Conservation (phyloP, 2,797 vertebrate species). For the Sebastes kiyomatsui region DNA sequence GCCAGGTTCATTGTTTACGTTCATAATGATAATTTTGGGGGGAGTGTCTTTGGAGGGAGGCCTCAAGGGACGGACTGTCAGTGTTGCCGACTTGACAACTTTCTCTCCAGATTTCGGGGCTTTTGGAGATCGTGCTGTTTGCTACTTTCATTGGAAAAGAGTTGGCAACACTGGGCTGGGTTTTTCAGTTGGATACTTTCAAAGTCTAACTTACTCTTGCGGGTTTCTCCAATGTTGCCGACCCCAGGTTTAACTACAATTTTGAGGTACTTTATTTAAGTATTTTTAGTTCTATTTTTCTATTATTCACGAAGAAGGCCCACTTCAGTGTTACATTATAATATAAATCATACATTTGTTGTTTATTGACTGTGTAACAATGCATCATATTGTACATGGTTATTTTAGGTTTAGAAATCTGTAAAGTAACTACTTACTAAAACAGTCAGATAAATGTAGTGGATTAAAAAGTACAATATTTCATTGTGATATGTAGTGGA, state of each 20-base stretch:
- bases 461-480: background rate
- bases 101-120: background rate
- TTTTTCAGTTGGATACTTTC: background rate
- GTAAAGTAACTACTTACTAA: background rate
- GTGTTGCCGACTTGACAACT: background rate
- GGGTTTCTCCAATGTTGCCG: background rate
- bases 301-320: background rate
- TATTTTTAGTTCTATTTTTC: background rate
- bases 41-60: background rate
- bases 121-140: background rate
- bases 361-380: background rate
- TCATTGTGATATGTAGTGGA: background rate
- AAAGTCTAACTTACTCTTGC: background rate
- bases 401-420: background rate
- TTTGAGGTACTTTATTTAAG: background rate
- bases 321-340: background rate
- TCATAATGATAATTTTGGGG: background rate
- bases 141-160: background rate
- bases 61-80: background rate
- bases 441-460: background rate
- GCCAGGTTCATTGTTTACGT: background rate
- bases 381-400: background rate
- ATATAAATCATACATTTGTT: no score
- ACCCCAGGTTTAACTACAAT: background rate
- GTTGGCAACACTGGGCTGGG: background rate